A percentile compares a stretch with the other conserved stretches of the same genome.
Evolutionary conservation across 2,797 vertebrate species (phyloP).

Genomic region (Peromyscus attwateri): DNA sequence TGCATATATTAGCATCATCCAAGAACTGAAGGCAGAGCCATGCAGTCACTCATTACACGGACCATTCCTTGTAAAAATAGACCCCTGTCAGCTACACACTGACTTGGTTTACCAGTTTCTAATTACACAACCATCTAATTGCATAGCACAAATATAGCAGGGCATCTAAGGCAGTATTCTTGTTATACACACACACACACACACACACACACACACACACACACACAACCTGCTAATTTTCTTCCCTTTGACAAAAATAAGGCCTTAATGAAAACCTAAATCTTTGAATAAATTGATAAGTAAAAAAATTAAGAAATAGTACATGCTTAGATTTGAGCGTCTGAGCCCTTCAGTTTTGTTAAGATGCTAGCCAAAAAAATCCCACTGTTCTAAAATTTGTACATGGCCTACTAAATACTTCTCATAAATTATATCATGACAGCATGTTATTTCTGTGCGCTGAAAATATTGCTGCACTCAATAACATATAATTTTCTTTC

Average conservation of each 20-base stretch:
- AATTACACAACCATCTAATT: conserved; percentile 70
- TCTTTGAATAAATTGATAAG: conserved; percentile 62
- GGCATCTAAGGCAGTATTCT: conserved; percentile 34
- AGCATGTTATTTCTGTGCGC: conserved; percentile 84
- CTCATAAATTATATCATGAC: conserved; percentile 85
- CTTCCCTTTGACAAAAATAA: conserved; percentile 64
- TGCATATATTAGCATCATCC: conserved; percentile 63
- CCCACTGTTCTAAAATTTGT: conserved; percentile 84
- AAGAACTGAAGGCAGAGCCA: conserved; percentile 75
- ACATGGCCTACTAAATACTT: conserved; percentile 79
- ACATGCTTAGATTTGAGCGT: conserved; percentile 36
- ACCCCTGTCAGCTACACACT: conserved; percentile 80
- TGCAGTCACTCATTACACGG: conserved; percentile 70
- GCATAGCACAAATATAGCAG: conserved; percentile 63
- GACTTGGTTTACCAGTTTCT: conserved; percentile 78
- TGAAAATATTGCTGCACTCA: conserved; percentile 82
- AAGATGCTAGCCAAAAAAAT: conserved; percentile 81
- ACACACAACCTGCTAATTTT: conserved; percentile 61
- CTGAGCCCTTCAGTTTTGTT: conserved; percentile 19
- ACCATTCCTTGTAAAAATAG: conserved; percentile 75
- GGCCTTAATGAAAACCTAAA: conserved; percentile 59
- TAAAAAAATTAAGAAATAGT: conserved; percentile 37
- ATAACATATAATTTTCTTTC: conserved; percentile 83
- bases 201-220: conserved; percentile 66
- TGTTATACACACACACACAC: background rate